Evolutionary conservation across 2,797 vertebrate genomes (phyloP).

Genomic region (Chloroceryle inda): DNA sequence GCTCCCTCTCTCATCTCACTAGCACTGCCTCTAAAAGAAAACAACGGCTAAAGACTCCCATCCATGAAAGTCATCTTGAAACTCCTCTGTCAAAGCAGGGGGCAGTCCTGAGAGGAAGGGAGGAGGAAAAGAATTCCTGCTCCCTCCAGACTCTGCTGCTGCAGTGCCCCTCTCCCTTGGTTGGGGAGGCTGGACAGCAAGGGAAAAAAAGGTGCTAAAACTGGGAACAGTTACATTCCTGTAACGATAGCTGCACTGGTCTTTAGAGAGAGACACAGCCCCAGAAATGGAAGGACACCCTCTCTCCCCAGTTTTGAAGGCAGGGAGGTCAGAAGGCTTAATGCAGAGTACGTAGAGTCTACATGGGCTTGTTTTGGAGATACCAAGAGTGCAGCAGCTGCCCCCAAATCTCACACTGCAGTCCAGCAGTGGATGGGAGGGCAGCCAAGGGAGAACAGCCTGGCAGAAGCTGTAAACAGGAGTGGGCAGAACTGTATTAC

Average conservation of each 20-base stretch:
- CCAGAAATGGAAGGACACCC: not conserved
- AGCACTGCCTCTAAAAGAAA: not conserved
- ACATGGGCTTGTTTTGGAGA: not conserved
- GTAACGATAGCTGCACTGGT: not conserved
- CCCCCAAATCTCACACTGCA: not conserved
- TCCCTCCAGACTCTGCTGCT: not conserved
- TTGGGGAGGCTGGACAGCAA: not conserved
- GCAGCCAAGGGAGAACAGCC: not conserved
- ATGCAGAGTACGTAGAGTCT: not conserved
- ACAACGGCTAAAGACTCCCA: not conserved
- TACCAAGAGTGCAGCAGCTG: not conserved
- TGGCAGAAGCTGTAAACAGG: not conserved
- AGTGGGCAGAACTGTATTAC: not conserved
- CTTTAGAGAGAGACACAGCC: not conserved
- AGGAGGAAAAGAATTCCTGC: not conserved
- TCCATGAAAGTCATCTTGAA: not conserved
- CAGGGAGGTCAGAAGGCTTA: not conserved
- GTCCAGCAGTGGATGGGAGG: not conserved
- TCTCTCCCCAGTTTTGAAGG: not conserved
- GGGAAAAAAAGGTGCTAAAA: not conserved
- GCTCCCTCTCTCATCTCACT: constrained; percentile 6
- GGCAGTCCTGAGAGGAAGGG: not conserved
- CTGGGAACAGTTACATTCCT: not conserved
- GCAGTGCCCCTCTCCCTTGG: not conserved
- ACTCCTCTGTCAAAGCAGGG: not conserved